Evolutionary conservation across 2,113 vertebrate genomes (phyloP).

Genomic region (Ameiurus melas): DNA sequence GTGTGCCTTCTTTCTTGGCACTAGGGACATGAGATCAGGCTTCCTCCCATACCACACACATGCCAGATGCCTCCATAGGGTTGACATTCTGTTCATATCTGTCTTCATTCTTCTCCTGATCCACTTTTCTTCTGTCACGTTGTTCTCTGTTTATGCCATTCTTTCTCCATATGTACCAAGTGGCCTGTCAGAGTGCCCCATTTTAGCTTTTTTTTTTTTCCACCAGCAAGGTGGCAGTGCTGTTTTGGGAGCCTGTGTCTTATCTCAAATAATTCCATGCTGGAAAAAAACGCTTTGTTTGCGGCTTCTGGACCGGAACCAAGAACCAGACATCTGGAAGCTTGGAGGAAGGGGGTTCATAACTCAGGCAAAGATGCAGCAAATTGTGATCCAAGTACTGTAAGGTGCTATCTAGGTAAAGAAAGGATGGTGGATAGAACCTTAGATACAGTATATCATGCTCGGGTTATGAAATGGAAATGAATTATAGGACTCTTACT

Average conservation of each 20-base stretch:
- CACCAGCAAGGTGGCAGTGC: neutral
- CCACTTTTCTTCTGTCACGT: neutral
- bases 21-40: slow-evolving; percentile 1
- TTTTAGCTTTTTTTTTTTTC: neutral
- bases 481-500: neutral
- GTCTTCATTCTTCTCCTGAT: neutral
- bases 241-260: too few species aligned
- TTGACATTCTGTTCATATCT: neutral
- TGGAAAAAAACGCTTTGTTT: neutral
- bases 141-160: neutral
- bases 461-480: neutral
- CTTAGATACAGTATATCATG: neutral
- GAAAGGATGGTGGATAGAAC: neutral
- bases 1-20: slow-evolving; percentile 6
- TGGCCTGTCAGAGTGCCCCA: neutral
- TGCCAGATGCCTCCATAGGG: neutral
- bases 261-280: neutral
- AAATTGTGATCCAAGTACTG: neutral
- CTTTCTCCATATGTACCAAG: neutral
- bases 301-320: neutral
- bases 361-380: neutral
- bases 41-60: neutral
- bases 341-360: neutral
- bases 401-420: neutral
- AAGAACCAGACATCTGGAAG: neutral